Evolutionary conservation across 2,888 invertebrate species (phyloP), one percentile per base, ranked within the genome.

Genomic region (Drosophila helvetica): DNA sequence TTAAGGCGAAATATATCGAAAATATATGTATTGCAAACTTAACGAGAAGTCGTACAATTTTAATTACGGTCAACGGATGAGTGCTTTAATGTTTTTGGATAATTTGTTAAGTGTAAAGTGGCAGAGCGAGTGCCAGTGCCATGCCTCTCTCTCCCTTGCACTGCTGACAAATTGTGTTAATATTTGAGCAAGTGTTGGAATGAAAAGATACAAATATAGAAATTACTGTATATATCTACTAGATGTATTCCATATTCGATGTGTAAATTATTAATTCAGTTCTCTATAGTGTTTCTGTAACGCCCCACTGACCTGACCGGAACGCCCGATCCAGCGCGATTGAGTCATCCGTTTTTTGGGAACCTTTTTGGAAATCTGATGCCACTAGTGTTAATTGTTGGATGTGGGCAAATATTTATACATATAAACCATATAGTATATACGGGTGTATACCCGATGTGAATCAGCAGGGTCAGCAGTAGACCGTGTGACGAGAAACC

Each of bases 101-200:
- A 33, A 57, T 38, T 67, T 51, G 69, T 58, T 57, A 38, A 67
- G 58, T 33, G 45, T n/a, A 19, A 68, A 38, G 30, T 43, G 50
- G 15, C 46, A 38, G 47, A 15, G 15, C 12, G 3, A 6, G 47
- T 33, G 15, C 12, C 12, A 6, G 15, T 15, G 15, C 6, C 38
- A 6, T 8, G 1, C 6, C 0, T 12, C 38, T 7, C 15, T n/a
- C n/a, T n/a, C 38, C n/a, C 38, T 38, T 38, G 38, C 15, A 38
- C 38, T 6, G 48, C 79, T 54, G 58, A 66, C 68, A 78, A 70
- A 66, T 62, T 69, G 75, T 54, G 52, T 38, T 84, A 80, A 84
- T 78, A 75, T 86, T 80, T 69, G 52, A 56, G 50, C 66, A 83
- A 71, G 48, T 74, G 73, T 51, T 68, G 51, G 45, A 46, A 48